Base-by-base conservation (phyloP, 2,113 vertebrate genomes). In the Centropristis striata region DNA sequence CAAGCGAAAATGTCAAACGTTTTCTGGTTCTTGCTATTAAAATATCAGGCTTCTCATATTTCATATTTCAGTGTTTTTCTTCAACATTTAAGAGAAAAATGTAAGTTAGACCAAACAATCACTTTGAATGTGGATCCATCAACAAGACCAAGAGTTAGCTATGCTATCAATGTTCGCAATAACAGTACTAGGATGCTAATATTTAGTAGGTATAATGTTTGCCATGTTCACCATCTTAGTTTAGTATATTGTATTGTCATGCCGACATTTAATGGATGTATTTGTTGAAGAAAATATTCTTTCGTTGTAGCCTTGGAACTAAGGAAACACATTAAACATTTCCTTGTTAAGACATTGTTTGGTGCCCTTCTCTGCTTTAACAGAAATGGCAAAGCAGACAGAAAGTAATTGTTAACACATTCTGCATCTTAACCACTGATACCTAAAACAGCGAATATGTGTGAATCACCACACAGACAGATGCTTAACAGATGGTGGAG, bases 401-500 rank as follows among this genome's bases (percentile, higher is more conserved):
- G 66, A 25, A 72, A 51, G 49, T 51, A 50, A 81, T 76, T 77
- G 72, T 74, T 49, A 74, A 85, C 68, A 64, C 83, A 27, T 27
- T 28, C 78, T 73, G 61, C 64, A 18, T 81, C 74, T 54, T 73
- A 66, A 63, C 77, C 8, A 8, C 44, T 60, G 49, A 86, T 75
- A 58, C 75, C 54, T 71, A 53, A 83, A 83, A 53, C 59, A 27
- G 69, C 27, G 50, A 73, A 44, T 88, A 64, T 46, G 73, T 75
- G 69, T 46, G 64, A 92, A 75, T 88, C 89, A 88, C 61, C 1
- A 50, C 54, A 57, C 23, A 86, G 65, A 78, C 90, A 90, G 88
- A 90, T 90, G 88, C 83, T 76, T 51, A 80, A 80, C 91, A 92
- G 90, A 91, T 91, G 90, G 85, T 11, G 37, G 66, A 44, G 71